Evolutionary conservation across 2,797 vertebrate species (phyloP).

Genomic region (Zalophus californianus): DNA sequence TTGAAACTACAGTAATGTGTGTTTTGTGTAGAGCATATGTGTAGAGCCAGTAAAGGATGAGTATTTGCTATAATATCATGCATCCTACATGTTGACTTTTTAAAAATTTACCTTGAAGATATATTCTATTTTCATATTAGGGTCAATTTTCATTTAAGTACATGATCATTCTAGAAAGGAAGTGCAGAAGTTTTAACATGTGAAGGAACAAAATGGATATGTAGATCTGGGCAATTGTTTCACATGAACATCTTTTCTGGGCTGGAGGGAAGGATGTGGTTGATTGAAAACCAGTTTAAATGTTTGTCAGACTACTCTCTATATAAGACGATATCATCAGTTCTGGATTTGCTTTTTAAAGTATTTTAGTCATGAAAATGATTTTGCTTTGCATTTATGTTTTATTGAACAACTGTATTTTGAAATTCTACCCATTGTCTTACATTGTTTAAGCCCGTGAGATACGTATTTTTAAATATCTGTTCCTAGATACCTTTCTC

Average conservation of each 20-base stretch:
- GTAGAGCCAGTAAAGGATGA: slow-evolving; percentile 61
- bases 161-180: slow-evolving; percentile 46
- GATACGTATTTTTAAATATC: neutral
- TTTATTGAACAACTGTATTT: slow-evolving; percentile 10
- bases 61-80: slow-evolving; percentile 50
- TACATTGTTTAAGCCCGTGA: neutral
- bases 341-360: neutral
- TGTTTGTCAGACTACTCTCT: neutral
- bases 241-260: slow-evolving; percentile 38
- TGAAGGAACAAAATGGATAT: slow-evolving; percentile 25
- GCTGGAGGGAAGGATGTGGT: slow-evolving; percentile 37
- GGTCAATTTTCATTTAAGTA: slow-evolving; percentile 65
- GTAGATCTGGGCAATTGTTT: neutral
- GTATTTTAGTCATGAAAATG: slow-evolving; percentile 31
- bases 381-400: neutral
- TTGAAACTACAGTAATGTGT: slow-evolving; percentile 55
- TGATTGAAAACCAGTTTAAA: slow-evolving; percentile 54
- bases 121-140: slow-evolving; percentile 64
- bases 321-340: neutral
- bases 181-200: slow-evolving; percentile 60
- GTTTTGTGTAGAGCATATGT: slow-evolving; percentile 46
- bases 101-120: slow-evolving; percentile 69
- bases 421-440: neutral
- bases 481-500: slow-evolving; percentile 15
- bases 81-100: slow-evolving; percentile 70